Evolutionary conservation across 2,797 vertebrate species (phyloP).

Genomic region (Catharus ustulatus): DNA sequence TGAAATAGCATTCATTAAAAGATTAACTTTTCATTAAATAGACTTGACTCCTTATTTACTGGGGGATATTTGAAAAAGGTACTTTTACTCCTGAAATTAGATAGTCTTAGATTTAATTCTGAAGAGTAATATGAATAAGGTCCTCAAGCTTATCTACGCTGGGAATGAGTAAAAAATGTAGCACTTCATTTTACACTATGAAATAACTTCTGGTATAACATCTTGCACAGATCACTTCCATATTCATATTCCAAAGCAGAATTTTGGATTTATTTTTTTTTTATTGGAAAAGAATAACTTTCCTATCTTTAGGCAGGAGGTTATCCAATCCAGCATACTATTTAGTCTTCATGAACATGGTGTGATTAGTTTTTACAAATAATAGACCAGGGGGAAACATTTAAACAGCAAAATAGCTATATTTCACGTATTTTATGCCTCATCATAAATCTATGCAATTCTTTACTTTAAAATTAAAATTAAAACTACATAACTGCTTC

Average conservation of each 20-base stretch:
- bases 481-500: not conserved
- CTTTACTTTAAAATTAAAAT: not conserved
- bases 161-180: not conserved
- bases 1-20: not conserved
- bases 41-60: not conserved
- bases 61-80: not conserved
- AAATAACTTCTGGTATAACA: not conserved
- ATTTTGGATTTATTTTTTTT: not conserved
- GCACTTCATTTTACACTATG: not conserved
- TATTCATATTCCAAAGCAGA: not conserved
- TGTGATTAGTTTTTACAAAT: not conserved
- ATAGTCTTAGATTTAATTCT: not conserved
- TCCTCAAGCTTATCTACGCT: not conserved
- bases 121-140: not conserved
- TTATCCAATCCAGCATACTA: not conserved
- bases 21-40: not conserved
- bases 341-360: not conserved
- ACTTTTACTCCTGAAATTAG: not conserved
- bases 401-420: not conserved
- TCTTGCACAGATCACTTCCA: not conserved
- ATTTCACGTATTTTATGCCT: not conserved
- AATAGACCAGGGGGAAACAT: not conserved
- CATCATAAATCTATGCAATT: not conserved
- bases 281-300: not conserved
- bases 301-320: not conserved